These are phyloP conservation scores for Epinotia bilunana DNA, from an alignment of 2,888 invertebrate species.

Conservation along the genomic window DNA sequence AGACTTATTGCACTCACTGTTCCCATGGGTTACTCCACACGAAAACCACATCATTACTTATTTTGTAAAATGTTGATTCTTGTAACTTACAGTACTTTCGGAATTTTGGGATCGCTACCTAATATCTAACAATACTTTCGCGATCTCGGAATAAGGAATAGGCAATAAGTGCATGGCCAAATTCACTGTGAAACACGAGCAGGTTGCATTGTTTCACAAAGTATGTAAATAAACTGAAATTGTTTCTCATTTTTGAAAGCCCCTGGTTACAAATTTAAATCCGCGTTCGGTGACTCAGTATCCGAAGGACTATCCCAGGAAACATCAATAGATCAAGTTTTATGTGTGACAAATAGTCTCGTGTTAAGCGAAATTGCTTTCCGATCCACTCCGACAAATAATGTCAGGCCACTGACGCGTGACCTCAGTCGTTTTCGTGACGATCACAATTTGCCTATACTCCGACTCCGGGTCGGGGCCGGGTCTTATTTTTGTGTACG, in stretches of 20 bases:
- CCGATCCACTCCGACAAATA: slow-evolving; percentile 82
- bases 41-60: slow-evolving; percentile 45
- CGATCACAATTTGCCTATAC: slow-evolving; percentile 74
- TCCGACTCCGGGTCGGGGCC: slow-evolving; percentile 59
- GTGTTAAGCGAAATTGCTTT: slow-evolving; percentile 81
- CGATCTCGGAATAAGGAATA: too few relatives aligned
- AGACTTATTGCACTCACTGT: slow-evolving; percentile 61
- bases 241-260: neutral
- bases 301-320: slow-evolving; percentile 65
- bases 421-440: slow-evolving; percentile 74
- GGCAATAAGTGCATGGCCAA: neutral
- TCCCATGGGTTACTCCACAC: slow-evolving; percentile 53
- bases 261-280: slow-evolving; percentile 10
- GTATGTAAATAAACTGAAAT: neutral
- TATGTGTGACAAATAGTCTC: slow-evolving; percentile 83
- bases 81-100: neutral
- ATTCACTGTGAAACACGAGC: neutral
- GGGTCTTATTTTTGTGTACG: slow-evolving; percentile 65
- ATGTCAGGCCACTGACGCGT: slow-evolving; percentile 78
- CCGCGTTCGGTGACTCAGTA: slow-evolving; percentile 48
- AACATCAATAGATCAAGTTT: slow-evolving; percentile 77
- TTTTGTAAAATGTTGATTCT: slow-evolving; percentile 42
- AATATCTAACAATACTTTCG: neutral
- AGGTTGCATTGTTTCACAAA: neutral
- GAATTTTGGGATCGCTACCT: too few relatives aligned